Evolutionary conservation across 2,797 vertebrate species (phyloP).

Genomic region (Mycteria americana): DNA sequence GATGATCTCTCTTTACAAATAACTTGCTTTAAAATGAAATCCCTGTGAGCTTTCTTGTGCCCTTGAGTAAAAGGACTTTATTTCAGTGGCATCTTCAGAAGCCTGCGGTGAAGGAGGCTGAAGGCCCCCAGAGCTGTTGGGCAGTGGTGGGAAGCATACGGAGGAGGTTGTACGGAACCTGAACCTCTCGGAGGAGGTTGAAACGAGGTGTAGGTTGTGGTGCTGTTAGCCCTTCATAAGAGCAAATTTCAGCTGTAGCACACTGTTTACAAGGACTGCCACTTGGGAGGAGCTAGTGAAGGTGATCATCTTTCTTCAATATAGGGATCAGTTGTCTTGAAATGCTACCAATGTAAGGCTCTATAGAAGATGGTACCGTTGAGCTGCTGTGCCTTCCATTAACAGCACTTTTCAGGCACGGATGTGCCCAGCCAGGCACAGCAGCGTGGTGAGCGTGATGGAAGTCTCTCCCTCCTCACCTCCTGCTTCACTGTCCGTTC

Average conservation of each 20-base stretch:
- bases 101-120: neutral
- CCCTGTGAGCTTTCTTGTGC: neutral
- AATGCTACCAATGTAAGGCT: neutral
- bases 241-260: neutral
- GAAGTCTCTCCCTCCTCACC: no score
- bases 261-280: neutral
- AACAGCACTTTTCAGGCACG: accelerated
- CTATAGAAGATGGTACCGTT: accelerated
- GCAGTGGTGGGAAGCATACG: neutral
- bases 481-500: neutral
- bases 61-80: neutral
- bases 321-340: neutral
- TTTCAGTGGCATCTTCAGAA: neutral
- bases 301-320: neutral
- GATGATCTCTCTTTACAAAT: neutral
- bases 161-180: neutral
- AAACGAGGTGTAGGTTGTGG: neutral
- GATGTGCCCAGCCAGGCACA: neutral
- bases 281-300: neutral
- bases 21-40: slow-evolving; percentile 11
- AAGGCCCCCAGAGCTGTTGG: neutral
- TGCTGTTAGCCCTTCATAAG: neutral
- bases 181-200: neutral
- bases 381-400: neutral
- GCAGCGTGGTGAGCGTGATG: accelerated